phyloP scores from a whole-genome alignment of 1,140 invertebrate species.

The Pseudoatta argentina region DNA sequence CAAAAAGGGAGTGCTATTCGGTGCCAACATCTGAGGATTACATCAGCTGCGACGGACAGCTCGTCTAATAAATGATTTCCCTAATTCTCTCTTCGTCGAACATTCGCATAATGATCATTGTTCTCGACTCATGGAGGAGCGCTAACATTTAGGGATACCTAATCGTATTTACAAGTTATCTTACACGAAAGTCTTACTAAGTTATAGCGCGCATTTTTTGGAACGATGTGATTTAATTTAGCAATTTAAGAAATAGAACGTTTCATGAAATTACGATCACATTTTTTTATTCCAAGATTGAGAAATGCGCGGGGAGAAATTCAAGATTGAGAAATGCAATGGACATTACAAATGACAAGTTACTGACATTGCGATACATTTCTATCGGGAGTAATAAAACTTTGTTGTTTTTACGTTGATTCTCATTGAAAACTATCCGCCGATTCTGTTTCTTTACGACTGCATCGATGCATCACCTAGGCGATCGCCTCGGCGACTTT shows the following conservation, averaged over 20 bases:
- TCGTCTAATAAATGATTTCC: conserved; percentile 84
- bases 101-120: conserved; percentile 84
- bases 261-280: conserved; percentile 2
- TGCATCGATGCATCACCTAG: conserved; percentile 61
- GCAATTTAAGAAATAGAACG: not conserved
- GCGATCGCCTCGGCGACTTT: conserved; percentile 56
- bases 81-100: conserved; percentile 82
- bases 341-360: conserved; percentile 67
- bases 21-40: conserved; percentile 66
- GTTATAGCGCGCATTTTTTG: not conserved
- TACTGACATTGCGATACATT: conserved; percentile 74
- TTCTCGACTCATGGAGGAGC: conserved; percentile 79
- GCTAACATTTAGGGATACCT: conserved; percentile 80
- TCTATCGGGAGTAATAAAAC: conserved; percentile 73
- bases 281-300: not conserved
- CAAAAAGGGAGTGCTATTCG: conserved; percentile 64
- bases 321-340: not conserved
- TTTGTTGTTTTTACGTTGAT: conserved; percentile 53
- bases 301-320: not conserved
- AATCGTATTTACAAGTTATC: conserved; percentile 82
- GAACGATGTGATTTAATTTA: not conserved
- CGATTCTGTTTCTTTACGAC: conserved; percentile 58
- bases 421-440: conserved; percentile 59
- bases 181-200: conserved; percentile 11
- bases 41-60: conserved; percentile 84